A percentile compares a stretch with the other conserved stretches of the same genome.
Evolutionary conservation across 1,140 invertebrate species (phyloP).

Genomic region (Bathynomus jamesi): DNA sequence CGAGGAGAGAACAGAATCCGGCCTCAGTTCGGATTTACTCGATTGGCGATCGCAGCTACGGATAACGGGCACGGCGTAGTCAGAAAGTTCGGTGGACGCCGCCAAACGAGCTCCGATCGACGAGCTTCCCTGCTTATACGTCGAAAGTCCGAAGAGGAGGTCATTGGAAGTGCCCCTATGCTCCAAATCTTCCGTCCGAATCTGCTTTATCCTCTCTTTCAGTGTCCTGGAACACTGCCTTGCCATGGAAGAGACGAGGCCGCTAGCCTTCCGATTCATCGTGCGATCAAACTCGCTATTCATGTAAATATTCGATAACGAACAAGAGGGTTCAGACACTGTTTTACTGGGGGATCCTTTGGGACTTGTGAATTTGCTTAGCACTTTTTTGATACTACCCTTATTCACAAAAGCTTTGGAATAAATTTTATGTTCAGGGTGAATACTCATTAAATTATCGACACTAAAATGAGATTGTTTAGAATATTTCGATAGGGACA

Average conservation of each 20-base stretch:
- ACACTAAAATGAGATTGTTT: no score
- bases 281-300: constrained; percentile 18
- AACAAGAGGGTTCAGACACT: no score
- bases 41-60: constrained; percentile 48
- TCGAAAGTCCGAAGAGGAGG: no score
- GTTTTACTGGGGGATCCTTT: constrained; percentile 3
- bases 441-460: no score
- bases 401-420: constrained; percentile 47
- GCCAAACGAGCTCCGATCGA: constrained; percentile 75
- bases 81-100: no score
- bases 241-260: constrained; percentile 40
- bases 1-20: constrained; percentile 51
- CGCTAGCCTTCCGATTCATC: no score
- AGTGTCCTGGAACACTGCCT: constrained; percentile 43
- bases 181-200: constrained; percentile 26
- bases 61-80: constrained; percentile 69
- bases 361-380: constrained; percentile 37
- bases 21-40: constrained; percentile 33
- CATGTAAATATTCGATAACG: constrained; percentile 11
- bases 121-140: constrained; percentile 69
- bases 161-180: no score
- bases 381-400: constrained; percentile 45
- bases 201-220: constrained; percentile 41
- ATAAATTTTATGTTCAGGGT: constrained; percentile 70
- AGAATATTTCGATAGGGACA: no score